These are phyloP conservation scores for Saturnia japonica DNA, from an alignment of 2,888 invertebrate genomes.

Conservation along the genomic window DNA sequence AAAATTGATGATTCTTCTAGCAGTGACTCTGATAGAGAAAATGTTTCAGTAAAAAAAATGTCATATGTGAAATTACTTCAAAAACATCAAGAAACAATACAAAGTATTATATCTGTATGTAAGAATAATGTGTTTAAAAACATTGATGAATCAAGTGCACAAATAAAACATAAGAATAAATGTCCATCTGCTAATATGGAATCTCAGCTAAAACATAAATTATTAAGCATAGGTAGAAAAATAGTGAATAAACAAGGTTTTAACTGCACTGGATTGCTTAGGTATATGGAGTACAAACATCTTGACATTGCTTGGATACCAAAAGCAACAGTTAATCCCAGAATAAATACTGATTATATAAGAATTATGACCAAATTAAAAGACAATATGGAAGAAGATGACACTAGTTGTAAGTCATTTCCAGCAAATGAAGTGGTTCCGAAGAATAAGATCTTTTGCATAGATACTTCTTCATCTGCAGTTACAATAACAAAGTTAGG, in stretches of 20 bases:
- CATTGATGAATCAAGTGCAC: conserved; percentile 29
- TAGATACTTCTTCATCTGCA: conserved; percentile 22
- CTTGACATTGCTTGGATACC: conserved; percentile 59
- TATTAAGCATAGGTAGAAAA: conserved; percentile 69
- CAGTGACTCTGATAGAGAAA: conserved; percentile 39
- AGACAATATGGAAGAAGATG: conserved; percentile 29
- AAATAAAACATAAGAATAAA: not conserved
- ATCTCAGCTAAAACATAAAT: conserved; percentile 59
- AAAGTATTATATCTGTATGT: conserved; percentile 55
- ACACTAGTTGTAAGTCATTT: conserved; percentile 41
- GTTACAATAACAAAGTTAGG: not conserved
- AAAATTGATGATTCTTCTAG: conserved; percentile 62
- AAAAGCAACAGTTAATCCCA: conserved; percentile 29
- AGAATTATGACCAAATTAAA: conserved; percentile 55
- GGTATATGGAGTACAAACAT: conserved; percentile 63
- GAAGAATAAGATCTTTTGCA: conserved; percentile 15
- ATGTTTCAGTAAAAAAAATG: conserved; percentile 24
- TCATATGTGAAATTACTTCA: conserved; percentile 23
- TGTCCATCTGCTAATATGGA: conserved; percentile 32
- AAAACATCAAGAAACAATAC: conserved; percentile 44
- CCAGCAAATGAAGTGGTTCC: not conserved
- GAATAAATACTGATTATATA: conserved; percentile 45
- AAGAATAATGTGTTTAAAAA: conserved; percentile 48
- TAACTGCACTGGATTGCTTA: conserved; percentile 58
- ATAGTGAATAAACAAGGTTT: conserved; percentile 55